These are phyloP conservation scores for Schizaphis graminum DNA, from an alignment of 2,888 invertebrate genomes.

Conservation along the genomic window DNA sequence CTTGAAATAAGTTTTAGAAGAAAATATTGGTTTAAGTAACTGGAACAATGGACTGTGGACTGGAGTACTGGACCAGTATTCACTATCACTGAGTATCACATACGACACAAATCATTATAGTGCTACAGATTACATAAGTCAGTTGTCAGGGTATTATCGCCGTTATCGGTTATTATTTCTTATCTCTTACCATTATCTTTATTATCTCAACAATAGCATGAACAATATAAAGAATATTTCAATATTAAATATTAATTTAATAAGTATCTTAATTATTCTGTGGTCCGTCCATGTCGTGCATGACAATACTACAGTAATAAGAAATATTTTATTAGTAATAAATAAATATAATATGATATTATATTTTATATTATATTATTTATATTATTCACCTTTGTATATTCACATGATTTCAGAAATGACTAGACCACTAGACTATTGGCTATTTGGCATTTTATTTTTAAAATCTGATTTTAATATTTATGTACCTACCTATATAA, in stretches of 20 bases:
- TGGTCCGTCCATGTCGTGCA: too few species aligned
- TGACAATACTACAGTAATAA: too few species aligned
- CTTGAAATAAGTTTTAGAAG: neutral
- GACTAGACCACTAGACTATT: neutral
- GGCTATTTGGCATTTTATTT: neutral
- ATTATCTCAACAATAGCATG: neutral
- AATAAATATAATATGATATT: too few species aligned
- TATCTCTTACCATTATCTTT: neutral
- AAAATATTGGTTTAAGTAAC: neutral
- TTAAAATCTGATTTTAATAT: neutral
- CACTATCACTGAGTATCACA: neutral
- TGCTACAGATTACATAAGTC: neutral
- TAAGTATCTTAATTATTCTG: too few species aligned
- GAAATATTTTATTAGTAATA: too few species aligned
- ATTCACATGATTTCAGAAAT: neutral
- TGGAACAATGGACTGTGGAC: neutral
- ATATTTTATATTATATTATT: too few species aligned
- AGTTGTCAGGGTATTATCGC: neutral
- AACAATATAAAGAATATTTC: neutral
- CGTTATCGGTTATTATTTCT: constrained; percentile 20
- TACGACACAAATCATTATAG: neutral
- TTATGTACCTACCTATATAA: neutral
- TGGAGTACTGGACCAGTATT: neutral
- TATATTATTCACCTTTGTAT: neutral
- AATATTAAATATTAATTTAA: too few species aligned